These are phyloP conservation scores for Seladonia tumulorum DNA, from an alignment of 2,888 invertebrate genomes.

Conservation along the genomic window DNA sequence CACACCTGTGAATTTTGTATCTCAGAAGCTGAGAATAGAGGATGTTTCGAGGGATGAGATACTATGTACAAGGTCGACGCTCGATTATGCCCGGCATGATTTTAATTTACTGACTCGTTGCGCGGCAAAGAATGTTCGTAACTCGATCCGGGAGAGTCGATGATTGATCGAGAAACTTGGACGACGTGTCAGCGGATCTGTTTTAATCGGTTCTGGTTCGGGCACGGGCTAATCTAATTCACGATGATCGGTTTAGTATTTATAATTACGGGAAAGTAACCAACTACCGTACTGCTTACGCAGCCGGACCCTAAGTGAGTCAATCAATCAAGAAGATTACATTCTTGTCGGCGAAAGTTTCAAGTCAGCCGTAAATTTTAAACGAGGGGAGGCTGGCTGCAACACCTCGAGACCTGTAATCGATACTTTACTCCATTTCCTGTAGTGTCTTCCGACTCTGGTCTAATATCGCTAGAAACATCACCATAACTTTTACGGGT, in stretches of 20 bases:
- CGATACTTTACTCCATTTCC: constrained; percentile 46
- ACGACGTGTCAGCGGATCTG: constrained; percentile 42
- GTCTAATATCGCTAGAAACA: not conserved
- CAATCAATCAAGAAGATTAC: constrained; percentile 70
- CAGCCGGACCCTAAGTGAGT: constrained; percentile 55
- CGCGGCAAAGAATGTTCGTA: constrained; percentile 19
- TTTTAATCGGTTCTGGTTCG: constrained; percentile 48
- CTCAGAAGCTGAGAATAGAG: not conserved
- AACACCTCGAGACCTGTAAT: constrained; percentile 48
- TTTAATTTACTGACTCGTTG: constrained; percentile 23
- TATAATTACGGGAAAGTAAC: constrained; percentile 63
- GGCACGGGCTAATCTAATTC: constrained; percentile 41
- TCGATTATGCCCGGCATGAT: not conserved
- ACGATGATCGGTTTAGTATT: constrained; percentile 60
- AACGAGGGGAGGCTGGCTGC: constrained; percentile 49
- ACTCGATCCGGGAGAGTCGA: constrained; percentile 20
- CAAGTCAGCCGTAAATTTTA: constrained; percentile 65
- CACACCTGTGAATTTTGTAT: too few species aligned
- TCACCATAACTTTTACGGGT: not conserved
- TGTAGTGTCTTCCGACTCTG: not conserved
- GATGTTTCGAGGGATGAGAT: not conserved
- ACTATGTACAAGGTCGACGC: too few species aligned
- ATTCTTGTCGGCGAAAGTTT: constrained; percentile 63
- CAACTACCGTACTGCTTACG: constrained; percentile 55
- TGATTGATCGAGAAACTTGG: constrained; percentile 56